These are phyloP conservation scores for Coleophora deauratella DNA, from an alignment of 2,888 invertebrate genomes.

Conservation along the genomic window DNA sequence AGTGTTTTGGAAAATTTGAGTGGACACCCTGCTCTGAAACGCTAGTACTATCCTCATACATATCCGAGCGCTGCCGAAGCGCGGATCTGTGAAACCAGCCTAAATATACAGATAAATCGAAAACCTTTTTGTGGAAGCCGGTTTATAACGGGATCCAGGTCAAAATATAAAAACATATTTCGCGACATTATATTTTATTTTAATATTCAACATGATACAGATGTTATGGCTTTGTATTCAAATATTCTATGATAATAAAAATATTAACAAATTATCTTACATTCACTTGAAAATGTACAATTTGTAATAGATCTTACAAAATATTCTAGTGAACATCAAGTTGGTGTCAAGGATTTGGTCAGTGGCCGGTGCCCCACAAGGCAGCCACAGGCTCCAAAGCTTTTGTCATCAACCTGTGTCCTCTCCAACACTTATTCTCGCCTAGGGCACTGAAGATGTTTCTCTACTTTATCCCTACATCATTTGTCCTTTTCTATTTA, in stretches of 20 bases:
- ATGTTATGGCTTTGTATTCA: constrained; percentile 72
- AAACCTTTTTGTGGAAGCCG: too few relatives aligned
- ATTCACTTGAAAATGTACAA: constrained; percentile 72
- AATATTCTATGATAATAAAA: constrained; percentile 71
- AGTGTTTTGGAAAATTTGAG: too few relatives aligned
- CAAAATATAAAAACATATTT: constrained; percentile 11
- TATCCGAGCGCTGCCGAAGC: background rate
- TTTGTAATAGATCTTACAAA: constrained; percentile 67
- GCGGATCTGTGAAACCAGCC: too few relatives aligned
- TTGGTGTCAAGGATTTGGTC: constrained; percentile 25
- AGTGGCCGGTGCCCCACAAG: too few relatives aligned
- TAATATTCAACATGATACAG: constrained; percentile 72
- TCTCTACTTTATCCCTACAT: constrained; percentile 35
- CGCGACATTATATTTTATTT: constrained; percentile 64
- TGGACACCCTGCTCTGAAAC: background rate
- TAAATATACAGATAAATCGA: too few relatives aligned
- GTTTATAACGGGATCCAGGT: too few relatives aligned
- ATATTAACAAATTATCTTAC: constrained; percentile 74
- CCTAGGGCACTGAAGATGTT: constrained; percentile 44
- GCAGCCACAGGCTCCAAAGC: too few relatives aligned
- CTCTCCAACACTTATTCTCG: constrained; percentile 43
- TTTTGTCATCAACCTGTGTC: constrained; percentile 34
- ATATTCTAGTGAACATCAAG: constrained; percentile 51
- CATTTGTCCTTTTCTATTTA: constrained; percentile 21
- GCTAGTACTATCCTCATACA: background rate